Conservation (phyloP, 2,113 vertebrate genomes). For the Oenanthe oenanthe region DNA sequence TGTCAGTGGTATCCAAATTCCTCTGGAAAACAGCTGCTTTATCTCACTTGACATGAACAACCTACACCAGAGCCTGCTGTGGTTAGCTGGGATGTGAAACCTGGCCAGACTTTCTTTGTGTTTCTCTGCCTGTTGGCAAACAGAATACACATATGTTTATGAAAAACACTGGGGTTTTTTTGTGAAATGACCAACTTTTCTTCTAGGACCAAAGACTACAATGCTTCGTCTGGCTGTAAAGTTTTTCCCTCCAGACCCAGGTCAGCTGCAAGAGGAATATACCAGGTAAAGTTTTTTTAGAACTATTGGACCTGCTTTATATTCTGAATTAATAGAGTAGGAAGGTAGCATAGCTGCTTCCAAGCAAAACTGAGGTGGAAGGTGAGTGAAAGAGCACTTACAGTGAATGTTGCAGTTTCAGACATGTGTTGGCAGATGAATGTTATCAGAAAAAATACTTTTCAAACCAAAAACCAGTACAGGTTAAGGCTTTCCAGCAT, state of each 20-base stretch:
- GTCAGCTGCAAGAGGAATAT: slow-evolving; percentile 96
- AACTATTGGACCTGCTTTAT: background rate
- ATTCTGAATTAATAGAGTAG: background rate
- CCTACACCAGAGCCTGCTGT: fast-evolving
- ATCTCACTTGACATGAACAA: background rate
- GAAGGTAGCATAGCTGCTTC: background rate
- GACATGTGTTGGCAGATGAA: background rate
- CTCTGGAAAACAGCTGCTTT: background rate
- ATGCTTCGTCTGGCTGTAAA: slow-evolving; percentile 93
- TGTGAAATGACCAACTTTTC: background rate
- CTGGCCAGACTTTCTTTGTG: background rate
- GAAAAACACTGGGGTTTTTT: background rate
- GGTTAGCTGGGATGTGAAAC: background rate
- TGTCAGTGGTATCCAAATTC: background rate
- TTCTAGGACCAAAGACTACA: slow-evolving; percentile 87
- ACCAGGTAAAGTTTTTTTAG: slow-evolving; percentile 80
- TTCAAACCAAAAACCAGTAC: background rate
- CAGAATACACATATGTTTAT: background rate
- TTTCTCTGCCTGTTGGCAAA: background rate
- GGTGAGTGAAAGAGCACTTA: background rate
- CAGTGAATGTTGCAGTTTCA: background rate
- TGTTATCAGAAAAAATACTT: background rate
- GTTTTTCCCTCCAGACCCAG: slow-evolving; percentile 96
- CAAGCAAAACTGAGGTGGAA: background rate
- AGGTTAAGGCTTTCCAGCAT: background rate